These are phyloP conservation scores for Gallinago jamesoni DNA, from an alignment of 2,113 vertebrate species.

Conservation along the genomic window DNA sequence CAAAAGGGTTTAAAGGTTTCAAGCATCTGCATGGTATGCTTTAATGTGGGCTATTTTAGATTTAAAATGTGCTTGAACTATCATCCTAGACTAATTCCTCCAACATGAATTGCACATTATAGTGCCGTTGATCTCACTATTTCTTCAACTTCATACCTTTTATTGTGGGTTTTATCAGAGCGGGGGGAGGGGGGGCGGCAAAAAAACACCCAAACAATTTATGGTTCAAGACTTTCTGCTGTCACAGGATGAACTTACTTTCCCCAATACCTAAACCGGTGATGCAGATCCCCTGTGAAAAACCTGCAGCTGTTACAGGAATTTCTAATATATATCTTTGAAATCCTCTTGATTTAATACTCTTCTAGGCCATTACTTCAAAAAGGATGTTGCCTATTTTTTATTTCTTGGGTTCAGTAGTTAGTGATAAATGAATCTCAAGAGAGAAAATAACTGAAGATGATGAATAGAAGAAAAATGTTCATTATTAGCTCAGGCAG, in stretches of 20 bases:
- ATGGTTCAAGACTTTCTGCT: background rate
- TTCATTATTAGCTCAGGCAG: slow-evolving; percentile 58
- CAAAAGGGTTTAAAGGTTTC: background rate
- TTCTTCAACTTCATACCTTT: background rate
- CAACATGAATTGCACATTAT: background rate
- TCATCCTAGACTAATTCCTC: background rate
- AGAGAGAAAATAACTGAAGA: slow-evolving; percentile 56
- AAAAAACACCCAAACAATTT: background rate
- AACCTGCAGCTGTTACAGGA: slow-evolving; percentile 17
- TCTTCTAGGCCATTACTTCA: slow-evolving; percentile 61
- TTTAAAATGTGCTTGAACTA: background rate
- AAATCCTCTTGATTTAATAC: slow-evolving; percentile 65
- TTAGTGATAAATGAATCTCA: slow-evolving; percentile 68
- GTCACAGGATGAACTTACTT: background rate
- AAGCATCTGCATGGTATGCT: background rate
- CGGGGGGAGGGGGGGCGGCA: too few species aligned
- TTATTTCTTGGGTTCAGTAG: slow-evolving; percentile 65
- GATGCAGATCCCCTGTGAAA: background rate
- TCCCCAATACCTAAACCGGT: background rate
- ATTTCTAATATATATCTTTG: background rate
- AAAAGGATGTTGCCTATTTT: slow-evolving; percentile 66
- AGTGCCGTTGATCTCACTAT: background rate
- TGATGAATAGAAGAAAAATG: slow-evolving; percentile 45
- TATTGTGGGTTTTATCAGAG: background rate
- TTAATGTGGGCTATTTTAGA: background rate